Conservation (phyloP, 1,140 invertebrate genomes). For the Tribolium madens region DNA sequence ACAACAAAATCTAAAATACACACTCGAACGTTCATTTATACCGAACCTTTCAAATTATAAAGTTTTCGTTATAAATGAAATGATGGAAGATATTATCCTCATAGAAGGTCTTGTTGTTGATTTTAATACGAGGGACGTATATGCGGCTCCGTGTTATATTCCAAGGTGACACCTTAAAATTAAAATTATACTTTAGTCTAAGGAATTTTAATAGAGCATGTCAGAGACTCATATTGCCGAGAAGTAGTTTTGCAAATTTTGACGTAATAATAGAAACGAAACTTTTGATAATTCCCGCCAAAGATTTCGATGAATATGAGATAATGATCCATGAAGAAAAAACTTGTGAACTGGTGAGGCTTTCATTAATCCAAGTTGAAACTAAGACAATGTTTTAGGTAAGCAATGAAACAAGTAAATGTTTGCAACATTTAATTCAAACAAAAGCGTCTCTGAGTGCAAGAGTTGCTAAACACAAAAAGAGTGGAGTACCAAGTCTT, state of each 20-base stretch:
- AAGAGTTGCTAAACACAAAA: background rate
- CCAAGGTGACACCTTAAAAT: conserved; percentile 36
- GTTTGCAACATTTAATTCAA: background rate
- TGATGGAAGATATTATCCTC: conserved; percentile 50
- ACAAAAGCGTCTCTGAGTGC: background rate
- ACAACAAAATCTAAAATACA: conserved; percentile 52
- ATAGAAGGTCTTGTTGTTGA: conserved; percentile 52
- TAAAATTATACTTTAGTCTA: background rate
- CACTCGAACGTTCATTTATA: conserved; percentile 54
- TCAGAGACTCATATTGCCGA: background rate
- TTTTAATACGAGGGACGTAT: conserved; percentile 41
- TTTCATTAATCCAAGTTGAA: background rate
- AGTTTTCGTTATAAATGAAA: conserved; percentile 40
- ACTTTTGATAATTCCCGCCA: background rate
- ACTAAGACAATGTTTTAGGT: background rate
- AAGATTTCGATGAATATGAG: background rate
- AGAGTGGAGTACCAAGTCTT: background rate
- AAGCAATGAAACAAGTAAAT: background rate
- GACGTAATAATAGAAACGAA: background rate
- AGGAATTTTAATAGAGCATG: background rate
- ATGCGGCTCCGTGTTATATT: conserved; percentile 48
- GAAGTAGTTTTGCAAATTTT: background rate
- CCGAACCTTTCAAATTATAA: conserved; percentile 46
- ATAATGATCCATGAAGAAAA: background rate
- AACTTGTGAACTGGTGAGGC: background rate